Percentiles rank a stretch among this genome's conserved stretches.
Conservation (phyloP, 2,888 invertebrate species). For the Netelia virgata region DNA sequence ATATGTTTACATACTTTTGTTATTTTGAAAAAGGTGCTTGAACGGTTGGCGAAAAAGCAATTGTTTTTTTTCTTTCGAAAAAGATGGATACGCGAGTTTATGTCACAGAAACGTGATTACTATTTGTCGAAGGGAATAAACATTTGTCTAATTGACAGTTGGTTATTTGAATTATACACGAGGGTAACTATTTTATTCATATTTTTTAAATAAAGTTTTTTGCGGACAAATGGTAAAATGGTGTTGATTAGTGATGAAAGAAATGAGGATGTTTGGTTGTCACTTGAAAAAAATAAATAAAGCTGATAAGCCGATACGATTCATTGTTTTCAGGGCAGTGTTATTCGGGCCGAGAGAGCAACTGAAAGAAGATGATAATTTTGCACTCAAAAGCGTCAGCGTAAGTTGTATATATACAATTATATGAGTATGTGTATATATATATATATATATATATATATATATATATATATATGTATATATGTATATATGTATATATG, state of each 20-base stretch:
- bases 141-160: no score
- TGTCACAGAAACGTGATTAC: no score
- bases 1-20: background rate
- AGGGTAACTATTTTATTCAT: no score
- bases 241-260: no score
- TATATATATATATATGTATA: slow-evolving; percentile 5
- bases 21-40: background rate
- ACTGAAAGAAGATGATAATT: slow-evolving; percentile 48
- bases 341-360: slow-evolving; percentile 17
- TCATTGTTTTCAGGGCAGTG: slow-evolving; percentile 13
- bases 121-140: no score
- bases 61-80: slow-evolving; percentile 33
- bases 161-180: no score
- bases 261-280: no score
- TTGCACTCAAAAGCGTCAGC: slow-evolving; percentile 57
- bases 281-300: background rate
- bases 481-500: slow-evolving; percentile 2
- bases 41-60: no score
- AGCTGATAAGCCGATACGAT: background rate
- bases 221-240: background rate
- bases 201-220: no score
- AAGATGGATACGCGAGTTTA: background rate
- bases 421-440: background rate
- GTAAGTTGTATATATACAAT: background rate
- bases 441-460: background rate